phyloP scores from a whole-genome alignment of 1,140 invertebrate genomes.

The Drosophila guanche region DNA sequence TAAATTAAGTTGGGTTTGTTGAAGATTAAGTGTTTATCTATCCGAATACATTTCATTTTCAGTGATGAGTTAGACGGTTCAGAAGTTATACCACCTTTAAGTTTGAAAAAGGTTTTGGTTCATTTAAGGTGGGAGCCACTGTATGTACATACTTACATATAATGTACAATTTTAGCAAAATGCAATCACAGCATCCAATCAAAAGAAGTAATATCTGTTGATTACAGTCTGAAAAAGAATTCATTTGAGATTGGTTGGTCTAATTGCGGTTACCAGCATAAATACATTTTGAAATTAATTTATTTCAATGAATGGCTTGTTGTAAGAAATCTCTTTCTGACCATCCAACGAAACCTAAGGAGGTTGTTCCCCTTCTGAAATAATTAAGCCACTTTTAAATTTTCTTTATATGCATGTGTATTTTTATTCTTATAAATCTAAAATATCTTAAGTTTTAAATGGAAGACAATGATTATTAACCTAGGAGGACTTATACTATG shows the following conservation, averaged over 20 bases:
- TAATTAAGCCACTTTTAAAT: neutral
- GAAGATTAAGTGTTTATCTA: too few species aligned
- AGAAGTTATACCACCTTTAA: too few species aligned
- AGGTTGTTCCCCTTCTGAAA: neutral
- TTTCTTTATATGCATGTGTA: conserved; percentile 19
- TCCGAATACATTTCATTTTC: too few species aligned
- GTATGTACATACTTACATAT: too few species aligned
- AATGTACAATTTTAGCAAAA: too few species aligned
- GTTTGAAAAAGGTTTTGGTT: too few species aligned
- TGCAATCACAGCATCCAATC: too few species aligned
- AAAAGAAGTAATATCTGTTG: too few species aligned
- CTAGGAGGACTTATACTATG: conserved; percentile 30
- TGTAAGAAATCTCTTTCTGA: neutral
- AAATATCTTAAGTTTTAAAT: conserved; percentile 63
- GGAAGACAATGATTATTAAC: conserved; percentile 79
- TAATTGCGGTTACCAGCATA: conserved; percentile 3
- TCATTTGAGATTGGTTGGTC: neutral
- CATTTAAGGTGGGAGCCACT: too few species aligned
- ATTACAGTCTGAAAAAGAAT: neutral
- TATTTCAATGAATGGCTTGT: too few species aligned
- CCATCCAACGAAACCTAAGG: neutral
- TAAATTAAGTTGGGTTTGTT: too few species aligned
- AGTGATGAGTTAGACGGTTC: too few species aligned
- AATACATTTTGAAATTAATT: neutral
- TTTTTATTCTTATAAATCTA: conserved; percentile 50